Percentiles rank a stretch among this genome's conserved stretches.
phyloP scores from a whole-genome alignment of 1,140 invertebrate genomes.

The Leptestheria dahalacensis region DNA sequence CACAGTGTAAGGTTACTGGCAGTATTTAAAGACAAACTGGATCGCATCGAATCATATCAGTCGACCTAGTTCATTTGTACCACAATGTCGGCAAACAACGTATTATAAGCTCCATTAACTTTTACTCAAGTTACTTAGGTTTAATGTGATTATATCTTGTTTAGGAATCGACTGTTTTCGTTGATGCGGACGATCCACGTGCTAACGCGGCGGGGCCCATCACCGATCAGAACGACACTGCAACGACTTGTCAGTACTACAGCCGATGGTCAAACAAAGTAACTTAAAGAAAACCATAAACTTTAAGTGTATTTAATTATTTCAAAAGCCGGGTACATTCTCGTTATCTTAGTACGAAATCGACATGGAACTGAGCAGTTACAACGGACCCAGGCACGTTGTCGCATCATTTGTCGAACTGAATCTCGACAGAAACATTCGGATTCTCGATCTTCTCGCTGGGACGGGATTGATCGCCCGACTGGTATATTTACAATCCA shows the following conservation, averaged over 20 bases:
- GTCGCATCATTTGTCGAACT: slow-evolving; percentile 11
- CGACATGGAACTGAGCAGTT: slow-evolving; percentile 11
- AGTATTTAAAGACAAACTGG: no score
- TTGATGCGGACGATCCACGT: not conserved
- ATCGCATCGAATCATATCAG: no score
- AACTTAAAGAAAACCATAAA: not conserved
- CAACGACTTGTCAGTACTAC: slow-evolving; percentile 5
- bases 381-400: slow-evolving; percentile 9
- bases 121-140: no score
- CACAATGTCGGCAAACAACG: no score
- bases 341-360: slow-evolving; percentile 11
- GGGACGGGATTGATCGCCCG: slow-evolving; percentile 11
- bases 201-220: slow-evolving; percentile 8
- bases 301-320: not conserved
- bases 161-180: not conserved
- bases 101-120: no score
- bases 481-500: slow-evolving; percentile 10
- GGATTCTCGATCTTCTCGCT: slow-evolving; percentile 13
- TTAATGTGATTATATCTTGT: no score
- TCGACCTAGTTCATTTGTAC: no score
- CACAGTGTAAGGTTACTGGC: no score
- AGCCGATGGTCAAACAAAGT: slow-evolving; percentile 7
- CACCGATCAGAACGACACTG: not conserved
- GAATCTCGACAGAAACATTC: not conserved
- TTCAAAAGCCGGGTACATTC: no score